Evolutionary conservation across 2,113 vertebrate species (phyloP).

Genomic region (Rhegmatorhina hoffmannsi): DNA sequence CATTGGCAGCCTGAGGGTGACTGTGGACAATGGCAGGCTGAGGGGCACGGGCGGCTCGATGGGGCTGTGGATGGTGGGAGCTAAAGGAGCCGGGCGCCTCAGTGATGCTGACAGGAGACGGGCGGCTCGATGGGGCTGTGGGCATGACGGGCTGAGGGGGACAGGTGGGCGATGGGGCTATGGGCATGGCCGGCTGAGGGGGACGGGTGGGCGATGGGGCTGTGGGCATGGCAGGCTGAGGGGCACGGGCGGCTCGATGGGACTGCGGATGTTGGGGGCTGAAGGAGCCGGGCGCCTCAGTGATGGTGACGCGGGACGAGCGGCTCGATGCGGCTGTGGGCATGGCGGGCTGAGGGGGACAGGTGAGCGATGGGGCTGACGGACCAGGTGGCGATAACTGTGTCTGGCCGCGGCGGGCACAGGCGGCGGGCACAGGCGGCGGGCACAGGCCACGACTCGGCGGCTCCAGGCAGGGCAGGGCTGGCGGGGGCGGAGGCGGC

Average conservation of each 20-base stretch:
- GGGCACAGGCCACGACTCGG: not conserved
- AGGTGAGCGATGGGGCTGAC: not conserved
- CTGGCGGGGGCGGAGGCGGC: not conserved
- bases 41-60: not conserved
- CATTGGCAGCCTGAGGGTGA: no score
- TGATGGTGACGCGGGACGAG: not conserved
- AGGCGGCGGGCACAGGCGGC: accelerated
- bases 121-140: not conserved
- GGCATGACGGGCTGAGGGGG: no score
- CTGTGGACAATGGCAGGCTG: no score
- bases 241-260: not conserved
- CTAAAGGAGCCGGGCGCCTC: not conserved
- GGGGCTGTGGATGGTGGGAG: not conserved
- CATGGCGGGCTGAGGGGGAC: no score
- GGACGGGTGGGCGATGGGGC: not conserved
- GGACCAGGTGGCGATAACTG: accelerated
- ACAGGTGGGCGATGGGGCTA: not conserved
- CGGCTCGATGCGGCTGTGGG: not conserved
- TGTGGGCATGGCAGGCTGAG: no score
- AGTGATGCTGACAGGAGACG: not conserved
- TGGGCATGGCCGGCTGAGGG: no score
- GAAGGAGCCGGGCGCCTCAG: not conserved
- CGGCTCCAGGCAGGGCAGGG: not conserved
- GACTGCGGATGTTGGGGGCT: not conserved
- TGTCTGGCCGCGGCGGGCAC: accelerated